Percentiles rank a stretch among this genome's conserved stretches.
Evolutionary conservation across 2,888 invertebrate species (phyloP).

Genomic region (Galeopsomyia nigrocyanea): DNA sequence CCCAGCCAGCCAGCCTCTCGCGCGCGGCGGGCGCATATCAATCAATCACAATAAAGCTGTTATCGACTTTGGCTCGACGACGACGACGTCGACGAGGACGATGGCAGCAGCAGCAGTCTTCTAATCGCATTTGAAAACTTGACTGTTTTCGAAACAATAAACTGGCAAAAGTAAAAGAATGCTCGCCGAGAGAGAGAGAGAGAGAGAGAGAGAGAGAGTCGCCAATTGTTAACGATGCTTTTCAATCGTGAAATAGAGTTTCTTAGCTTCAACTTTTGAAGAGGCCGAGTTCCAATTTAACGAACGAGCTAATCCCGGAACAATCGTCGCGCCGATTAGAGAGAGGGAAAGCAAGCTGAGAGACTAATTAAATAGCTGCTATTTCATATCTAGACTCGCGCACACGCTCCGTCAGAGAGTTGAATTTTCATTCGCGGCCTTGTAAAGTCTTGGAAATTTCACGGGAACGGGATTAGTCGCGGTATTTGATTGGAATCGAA

Average conservation of each 20-base stretch:
- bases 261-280: slow-evolving; percentile 7
- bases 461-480: too few relatives aligned
- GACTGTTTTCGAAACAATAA: slow-evolving; percentile 47
- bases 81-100: not conserved
- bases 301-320: not conserved
- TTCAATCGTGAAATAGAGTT: slow-evolving; percentile 43
- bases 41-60: slow-evolving; percentile 47
- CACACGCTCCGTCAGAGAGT: slow-evolving; percentile 58
- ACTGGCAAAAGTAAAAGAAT: slow-evolving; percentile 7
- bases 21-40: slow-evolving; percentile 28
- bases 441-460: too few relatives aligned
- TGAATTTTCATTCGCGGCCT: too few relatives aligned
- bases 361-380: slow-evolving; percentile 67
- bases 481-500: too few relatives aligned
- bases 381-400: slow-evolving; percentile 67
- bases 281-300: slow-evolving; percentile 32
- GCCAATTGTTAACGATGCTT: slow-evolving; percentile 27
- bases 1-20: not conserved
- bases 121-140: slow-evolving; percentile 49
- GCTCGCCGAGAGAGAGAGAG: not conserved
- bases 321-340: slow-evolving; percentile 29
- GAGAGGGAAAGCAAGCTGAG: slow-evolving; percentile 2
- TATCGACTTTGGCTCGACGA: slow-evolving; percentile 39
- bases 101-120: slow-evolving; percentile 1
- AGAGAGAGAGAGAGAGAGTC: slow-evolving; percentile 5